These are phyloP conservation scores for Hydrolagus affinis DNA, from an alignment of 2,113 vertebrate genomes.

Conservation along the genomic window DNA sequence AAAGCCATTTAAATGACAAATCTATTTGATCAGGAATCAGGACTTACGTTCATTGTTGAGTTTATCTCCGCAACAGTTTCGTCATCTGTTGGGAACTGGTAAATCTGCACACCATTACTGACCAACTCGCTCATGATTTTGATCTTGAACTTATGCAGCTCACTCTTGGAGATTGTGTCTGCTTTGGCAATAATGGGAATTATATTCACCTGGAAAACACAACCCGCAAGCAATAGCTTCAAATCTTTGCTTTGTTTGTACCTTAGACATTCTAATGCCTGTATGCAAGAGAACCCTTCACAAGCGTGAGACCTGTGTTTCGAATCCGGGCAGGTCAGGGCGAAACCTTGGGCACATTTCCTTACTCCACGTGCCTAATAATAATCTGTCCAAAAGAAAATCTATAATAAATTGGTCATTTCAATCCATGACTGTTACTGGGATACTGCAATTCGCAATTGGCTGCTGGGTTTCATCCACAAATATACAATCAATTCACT, in stretches of 20 bases:
- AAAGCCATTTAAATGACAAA: neutral
- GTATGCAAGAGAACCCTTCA: neutral
- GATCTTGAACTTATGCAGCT: conserved; percentile 75
- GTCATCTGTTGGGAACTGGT: conserved; percentile 69
- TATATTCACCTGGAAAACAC: conserved; percentile 61
- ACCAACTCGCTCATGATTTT: conserved; percentile 76
- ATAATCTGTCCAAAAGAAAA: too few relatives aligned
- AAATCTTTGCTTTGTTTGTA: neutral
- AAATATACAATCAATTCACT: too few relatives aligned
- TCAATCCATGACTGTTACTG: too few relatives aligned
- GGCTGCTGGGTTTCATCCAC: too few relatives aligned
- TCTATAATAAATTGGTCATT: too few relatives aligned
- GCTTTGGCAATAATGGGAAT: conserved; percentile 74
- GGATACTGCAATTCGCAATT: too few relatives aligned
- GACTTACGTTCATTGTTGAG: conserved; percentile 67
- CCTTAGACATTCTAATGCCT: neutral
- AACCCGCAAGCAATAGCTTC: neutral
- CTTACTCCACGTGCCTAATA: too few relatives aligned
- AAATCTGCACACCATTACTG: conserved; percentile 72
- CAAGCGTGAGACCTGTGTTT: too few relatives aligned
- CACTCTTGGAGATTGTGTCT: conserved; percentile 69
- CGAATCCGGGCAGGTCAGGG: too few relatives aligned
- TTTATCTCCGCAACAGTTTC: conserved; percentile 72
- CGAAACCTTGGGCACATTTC: too few relatives aligned
- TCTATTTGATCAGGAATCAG: neutral